These are phyloP conservation scores for Mesembrinibis cayennensis DNA, from an alignment of 2,113 vertebrate species.

Conservation along the genomic window DNA sequence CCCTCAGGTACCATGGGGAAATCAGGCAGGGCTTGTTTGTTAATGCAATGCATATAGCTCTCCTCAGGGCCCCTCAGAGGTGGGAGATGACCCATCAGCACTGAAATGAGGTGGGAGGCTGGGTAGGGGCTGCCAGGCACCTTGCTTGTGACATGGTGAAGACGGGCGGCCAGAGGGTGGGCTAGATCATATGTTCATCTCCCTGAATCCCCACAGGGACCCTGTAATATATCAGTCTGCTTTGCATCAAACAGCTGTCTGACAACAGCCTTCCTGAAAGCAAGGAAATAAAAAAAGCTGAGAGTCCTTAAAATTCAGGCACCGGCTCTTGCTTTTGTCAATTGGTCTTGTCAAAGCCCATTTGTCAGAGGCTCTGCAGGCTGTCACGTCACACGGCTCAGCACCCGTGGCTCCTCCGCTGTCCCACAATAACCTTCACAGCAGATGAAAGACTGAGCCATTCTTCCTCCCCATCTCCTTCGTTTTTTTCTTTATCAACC, in stretches of 20 bases:
- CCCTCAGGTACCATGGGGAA: not conserved
- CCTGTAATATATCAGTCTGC: not conserved
- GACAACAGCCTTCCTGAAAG: not conserved
- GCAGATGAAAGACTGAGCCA: not conserved
- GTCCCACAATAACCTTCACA: slow-evolving; percentile 7
- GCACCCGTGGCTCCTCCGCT: not conserved
- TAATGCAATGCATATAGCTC: not conserved
- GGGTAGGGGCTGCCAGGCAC: not conserved
- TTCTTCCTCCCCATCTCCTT: not conserved
- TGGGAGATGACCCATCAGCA: not conserved
- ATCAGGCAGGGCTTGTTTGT: not conserved
- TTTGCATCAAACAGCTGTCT: slow-evolving; percentile 16
- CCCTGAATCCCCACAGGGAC: not conserved
- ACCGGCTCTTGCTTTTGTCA: slow-evolving; percentile 21
- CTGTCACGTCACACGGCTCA: not conserved
- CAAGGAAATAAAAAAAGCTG: not conserved
- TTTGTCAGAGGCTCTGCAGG: slow-evolving; percentile 45
- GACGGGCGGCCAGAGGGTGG: not conserved
- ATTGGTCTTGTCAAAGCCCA: slow-evolving; percentile 3
- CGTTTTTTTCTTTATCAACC: not conserved
- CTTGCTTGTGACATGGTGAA: not conserved
- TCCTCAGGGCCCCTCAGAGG: not conserved
- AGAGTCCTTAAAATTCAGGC: slow-evolving; percentile 5
- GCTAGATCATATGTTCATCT: accelerated
- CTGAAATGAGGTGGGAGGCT: not conserved